Conservation (phyloP, 2,888 invertebrate species). For the Poecilus cupreus region DNA sequence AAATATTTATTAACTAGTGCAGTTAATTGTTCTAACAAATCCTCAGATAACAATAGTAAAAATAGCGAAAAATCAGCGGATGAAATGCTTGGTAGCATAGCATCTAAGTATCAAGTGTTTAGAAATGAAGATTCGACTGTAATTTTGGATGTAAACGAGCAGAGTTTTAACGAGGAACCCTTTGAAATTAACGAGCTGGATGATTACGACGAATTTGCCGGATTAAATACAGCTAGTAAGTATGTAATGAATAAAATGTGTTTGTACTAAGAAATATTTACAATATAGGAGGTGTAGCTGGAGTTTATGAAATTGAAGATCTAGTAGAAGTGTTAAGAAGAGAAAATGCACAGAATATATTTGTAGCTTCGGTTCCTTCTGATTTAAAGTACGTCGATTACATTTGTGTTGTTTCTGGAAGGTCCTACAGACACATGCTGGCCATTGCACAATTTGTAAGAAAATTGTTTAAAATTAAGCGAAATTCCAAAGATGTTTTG, state of each 20-base stretch:
- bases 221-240: constrained; percentile 78
- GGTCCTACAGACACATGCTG: constrained; percentile 83
- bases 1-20: neutral
- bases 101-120: constrained; percentile 80
- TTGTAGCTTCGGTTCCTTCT: constrained; percentile 85
- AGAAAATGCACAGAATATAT: constrained; percentile 88
- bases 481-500: constrained; percentile 76
- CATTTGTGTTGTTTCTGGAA: constrained; percentile 86
- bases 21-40: neutral
- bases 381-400: constrained; percentile 88
- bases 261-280: neutral
- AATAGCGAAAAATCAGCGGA: constrained; percentile 40
- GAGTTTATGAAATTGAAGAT: constrained; percentile 93
- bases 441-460: constrained; percentile 85
- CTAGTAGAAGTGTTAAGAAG: constrained; percentile 83
- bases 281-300: constrained; percentile 84
- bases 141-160: constrained; percentile 85
- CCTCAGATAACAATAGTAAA: neutral
- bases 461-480: constrained; percentile 85
- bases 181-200: constrained; percentile 68
- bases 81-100: constrained; percentile 46
- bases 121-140: constrained; percentile 81
- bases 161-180: constrained; percentile 70
- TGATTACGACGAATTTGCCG: constrained; percentile 77
- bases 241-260: neutral